Evolutionary conservation across 1,140 invertebrate species (phyloP).

Genomic region (Rhyacophila brunnea): DNA sequence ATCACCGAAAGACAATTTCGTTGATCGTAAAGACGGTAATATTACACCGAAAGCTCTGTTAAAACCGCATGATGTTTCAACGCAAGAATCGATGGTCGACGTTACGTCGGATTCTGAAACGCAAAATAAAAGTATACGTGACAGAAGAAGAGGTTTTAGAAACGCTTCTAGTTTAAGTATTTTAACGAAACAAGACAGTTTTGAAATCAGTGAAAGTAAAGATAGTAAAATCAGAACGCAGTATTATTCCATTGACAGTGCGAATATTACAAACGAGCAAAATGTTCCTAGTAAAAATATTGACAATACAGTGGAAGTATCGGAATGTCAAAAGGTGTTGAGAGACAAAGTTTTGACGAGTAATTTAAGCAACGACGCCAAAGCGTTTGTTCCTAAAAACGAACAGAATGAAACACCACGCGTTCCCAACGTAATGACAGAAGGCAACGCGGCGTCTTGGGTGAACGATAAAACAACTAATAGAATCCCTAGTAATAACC

Average conservation of each 20-base stretch:
- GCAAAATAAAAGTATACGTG: neutral
- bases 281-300: no score
- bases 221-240: no score
- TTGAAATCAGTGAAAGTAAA: neutral
- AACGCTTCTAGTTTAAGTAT: conserved; percentile 1
- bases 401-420: neutral
- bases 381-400: conserved; percentile 13
- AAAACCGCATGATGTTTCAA: no score
- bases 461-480: neutral
- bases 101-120: no score
- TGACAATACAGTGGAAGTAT: no score
- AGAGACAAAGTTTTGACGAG: neutral
- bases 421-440: neutral
- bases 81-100: no score
- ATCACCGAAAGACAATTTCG: no score
- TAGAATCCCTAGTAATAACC: neutral
- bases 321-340: no score
- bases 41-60: no score
- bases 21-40: no score
- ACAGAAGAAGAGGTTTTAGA: conserved; percentile 5
- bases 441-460: neutral
- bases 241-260: no score
- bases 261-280: no score
- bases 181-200: conserved; percentile 7
- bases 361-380: conserved; percentile 16